Evolutionary conservation across 2,888 invertebrate genomes (phyloP).

Genomic region (Rhopalosiphum nymphaeae): DNA sequence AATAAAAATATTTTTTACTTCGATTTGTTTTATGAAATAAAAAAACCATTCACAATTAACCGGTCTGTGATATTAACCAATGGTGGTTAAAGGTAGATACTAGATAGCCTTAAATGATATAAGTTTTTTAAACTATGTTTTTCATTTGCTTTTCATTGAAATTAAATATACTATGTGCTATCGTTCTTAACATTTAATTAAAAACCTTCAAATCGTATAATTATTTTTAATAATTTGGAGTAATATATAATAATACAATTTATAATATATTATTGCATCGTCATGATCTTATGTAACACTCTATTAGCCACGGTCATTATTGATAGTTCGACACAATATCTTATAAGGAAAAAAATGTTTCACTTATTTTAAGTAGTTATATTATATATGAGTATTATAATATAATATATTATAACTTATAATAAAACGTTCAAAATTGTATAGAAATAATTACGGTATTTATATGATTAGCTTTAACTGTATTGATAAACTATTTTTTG

Average conservation of each 20-base stretch:
- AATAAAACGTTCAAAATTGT: not conserved
- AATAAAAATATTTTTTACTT: conserved; percentile 8
- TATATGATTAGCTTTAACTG: not conserved
- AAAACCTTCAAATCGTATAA: not conserved
- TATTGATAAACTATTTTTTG: conserved; percentile 40
- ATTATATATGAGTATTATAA: not conserved
- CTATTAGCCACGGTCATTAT: not conserved
- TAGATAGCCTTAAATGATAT: not conserved
- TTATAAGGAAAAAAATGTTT: not conserved
- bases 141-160: not conserved
- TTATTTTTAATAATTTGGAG: not conserved
- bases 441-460: conserved; percentile 19
- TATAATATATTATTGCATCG: not conserved
- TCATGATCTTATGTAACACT: not conserved
- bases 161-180: not conserved
- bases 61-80: not conserved
- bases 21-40: not conserved
- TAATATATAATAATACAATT: conserved; percentile 8
- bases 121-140: not conserved
- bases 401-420: not conserved
- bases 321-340: not conserved
- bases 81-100: not conserved
- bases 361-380: not conserved
- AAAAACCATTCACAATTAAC: conserved; percentile 1
- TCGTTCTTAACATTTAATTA: not conserved